Conservation (phyloP, 2,113 vertebrate species). For the Stegastes partitus region DNA sequence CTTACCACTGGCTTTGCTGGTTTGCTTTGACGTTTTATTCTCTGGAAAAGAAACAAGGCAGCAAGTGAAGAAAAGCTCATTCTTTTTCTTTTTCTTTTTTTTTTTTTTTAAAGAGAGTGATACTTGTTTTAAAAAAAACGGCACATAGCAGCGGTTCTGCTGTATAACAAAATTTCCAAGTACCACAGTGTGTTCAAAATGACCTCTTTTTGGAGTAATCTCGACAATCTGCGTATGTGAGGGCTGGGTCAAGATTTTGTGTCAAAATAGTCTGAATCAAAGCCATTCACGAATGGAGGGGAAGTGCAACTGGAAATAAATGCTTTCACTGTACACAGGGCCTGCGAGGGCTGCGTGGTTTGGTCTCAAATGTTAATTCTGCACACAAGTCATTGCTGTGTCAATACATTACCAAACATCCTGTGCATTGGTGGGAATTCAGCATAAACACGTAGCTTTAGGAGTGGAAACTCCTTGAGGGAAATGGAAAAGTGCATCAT, state of each 20-base stretch:
- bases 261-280: slow-evolving; percentile 82
- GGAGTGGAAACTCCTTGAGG: slow-evolving; percentile 32
- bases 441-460: slow-evolving; percentile 51
- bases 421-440: slow-evolving; percentile 57
- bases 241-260: slow-evolving; percentile 42
- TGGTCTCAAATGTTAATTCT: slow-evolving; percentile 69
- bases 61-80: slow-evolving; percentile 10
- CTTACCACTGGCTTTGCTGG: slow-evolving; percentile 82
- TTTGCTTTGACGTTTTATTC: slow-evolving; percentile 81
- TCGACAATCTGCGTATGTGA: slow-evolving; percentile 51
- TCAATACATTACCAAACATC: slow-evolving; percentile 80
- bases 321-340: slow-evolving; percentile 72
- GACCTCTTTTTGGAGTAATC: slow-evolving; percentile 38
- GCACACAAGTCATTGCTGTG: slow-evolving; percentile 77
- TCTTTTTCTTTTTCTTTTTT: too few species aligned
- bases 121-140: background rate
- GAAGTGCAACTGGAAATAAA: slow-evolving; percentile 80
- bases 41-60: slow-evolving; percentile 77
- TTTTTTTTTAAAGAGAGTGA: too few species aligned
- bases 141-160: too few species aligned
- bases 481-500: background rate
- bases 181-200: background rate
- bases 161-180: background rate
- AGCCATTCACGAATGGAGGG: slow-evolving; percentile 80
- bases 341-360: slow-evolving; percentile 41